Evolutionary conservation across 2,888 invertebrate genomes (phyloP).

Genomic region (Stomorhina lunata): DNA sequence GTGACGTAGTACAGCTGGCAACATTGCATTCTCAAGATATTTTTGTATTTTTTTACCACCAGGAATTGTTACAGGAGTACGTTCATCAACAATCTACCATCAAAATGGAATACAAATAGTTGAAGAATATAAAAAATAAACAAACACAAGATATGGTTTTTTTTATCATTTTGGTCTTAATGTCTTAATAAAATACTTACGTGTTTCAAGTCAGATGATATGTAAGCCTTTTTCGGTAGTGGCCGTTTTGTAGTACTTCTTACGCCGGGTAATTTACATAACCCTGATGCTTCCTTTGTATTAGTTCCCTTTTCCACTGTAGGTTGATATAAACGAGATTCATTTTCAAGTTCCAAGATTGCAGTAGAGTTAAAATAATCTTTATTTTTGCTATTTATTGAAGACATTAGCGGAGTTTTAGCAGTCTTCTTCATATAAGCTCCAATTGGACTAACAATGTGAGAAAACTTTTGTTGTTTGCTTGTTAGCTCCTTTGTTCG

Average conservation of each 20-base stretch:
- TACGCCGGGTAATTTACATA: constrained; percentile 25
- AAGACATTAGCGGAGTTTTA: constrained; percentile 76
- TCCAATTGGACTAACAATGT: constrained; percentile 79
- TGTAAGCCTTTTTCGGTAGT: constrained; percentile 78
- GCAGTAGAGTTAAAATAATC: constrained; percentile 69
- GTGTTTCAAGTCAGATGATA: constrained; percentile 75
- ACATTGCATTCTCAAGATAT: constrained; percentile 73
- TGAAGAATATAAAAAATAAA: not conserved
- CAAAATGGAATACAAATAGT: not conserved
- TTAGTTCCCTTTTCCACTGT: constrained; percentile 29
- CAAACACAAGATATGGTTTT: no score
- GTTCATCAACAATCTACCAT: constrained; percentile 76
- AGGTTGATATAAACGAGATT: constrained; percentile 69
- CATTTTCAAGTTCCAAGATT: constrained; percentile 73
- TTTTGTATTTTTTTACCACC: constrained; percentile 77
- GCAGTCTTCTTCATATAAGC: constrained; percentile 79
- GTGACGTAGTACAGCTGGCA: constrained; percentile 77
- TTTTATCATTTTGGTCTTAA: no score
- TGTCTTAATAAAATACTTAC: constrained; percentile 68
- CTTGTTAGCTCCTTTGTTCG: constrained; percentile 62
- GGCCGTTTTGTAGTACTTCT: constrained; percentile 34
- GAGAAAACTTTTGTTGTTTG: constrained; percentile 71
- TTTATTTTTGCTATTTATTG: constrained; percentile 70
- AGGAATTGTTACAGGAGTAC: constrained; percentile 76
- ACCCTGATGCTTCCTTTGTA: not conserved